These are phyloP conservation scores for Orussus abietinus DNA, from an alignment of 1,140 invertebrate species.

Conservation along the genomic window DNA sequence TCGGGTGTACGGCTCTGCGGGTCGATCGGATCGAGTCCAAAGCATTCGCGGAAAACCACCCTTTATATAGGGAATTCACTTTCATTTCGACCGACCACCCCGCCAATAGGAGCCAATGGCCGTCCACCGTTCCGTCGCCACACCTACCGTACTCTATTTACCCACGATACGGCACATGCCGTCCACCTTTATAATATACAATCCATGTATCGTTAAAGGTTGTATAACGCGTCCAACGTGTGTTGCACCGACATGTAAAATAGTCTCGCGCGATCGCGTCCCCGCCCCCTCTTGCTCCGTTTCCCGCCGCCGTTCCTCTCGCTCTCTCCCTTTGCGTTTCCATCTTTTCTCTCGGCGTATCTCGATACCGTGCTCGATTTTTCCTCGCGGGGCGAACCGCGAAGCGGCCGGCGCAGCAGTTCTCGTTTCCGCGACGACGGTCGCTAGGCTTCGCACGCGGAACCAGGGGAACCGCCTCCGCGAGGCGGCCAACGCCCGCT, in stretches of 20 bases:
- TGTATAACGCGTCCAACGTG: conserved; percentile 44
- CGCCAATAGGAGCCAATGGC: conserved; percentile 43
- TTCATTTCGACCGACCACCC: conserved; percentile 48
- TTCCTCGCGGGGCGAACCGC: too few relatives aligned
- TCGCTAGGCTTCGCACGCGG: too few relatives aligned
- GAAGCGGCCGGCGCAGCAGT: too few relatives aligned
- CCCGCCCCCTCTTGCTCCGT: too few relatives aligned
- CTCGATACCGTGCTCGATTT: too few relatives aligned
- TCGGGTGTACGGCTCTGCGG: conserved; percentile 24
- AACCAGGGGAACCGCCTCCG: too few relatives aligned
- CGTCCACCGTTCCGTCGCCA: conserved; percentile 37
- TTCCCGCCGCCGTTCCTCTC: too few relatives aligned
- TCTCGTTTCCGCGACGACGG: too few relatives aligned
- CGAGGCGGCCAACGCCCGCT: too few relatives aligned
- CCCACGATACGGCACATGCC: conserved; percentile 29
- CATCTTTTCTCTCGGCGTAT: too few relatives aligned
- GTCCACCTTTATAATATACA: conserved; percentile 39
- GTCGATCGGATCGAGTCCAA: conserved; percentile 43
- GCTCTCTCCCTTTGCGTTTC: too few relatives aligned
- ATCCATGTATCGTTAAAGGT: conserved; percentile 27
- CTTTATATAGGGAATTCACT: conserved; percentile 55
- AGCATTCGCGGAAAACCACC: conserved; percentile 41
- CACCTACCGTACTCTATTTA: conserved; percentile 48
- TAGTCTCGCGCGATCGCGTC: too few relatives aligned
- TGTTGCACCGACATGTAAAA: conserved; percentile 1